These are phyloP conservation scores for Pantala flavescens DNA, from an alignment of 1,140 invertebrate genomes.

Conservation along the genomic window DNA sequence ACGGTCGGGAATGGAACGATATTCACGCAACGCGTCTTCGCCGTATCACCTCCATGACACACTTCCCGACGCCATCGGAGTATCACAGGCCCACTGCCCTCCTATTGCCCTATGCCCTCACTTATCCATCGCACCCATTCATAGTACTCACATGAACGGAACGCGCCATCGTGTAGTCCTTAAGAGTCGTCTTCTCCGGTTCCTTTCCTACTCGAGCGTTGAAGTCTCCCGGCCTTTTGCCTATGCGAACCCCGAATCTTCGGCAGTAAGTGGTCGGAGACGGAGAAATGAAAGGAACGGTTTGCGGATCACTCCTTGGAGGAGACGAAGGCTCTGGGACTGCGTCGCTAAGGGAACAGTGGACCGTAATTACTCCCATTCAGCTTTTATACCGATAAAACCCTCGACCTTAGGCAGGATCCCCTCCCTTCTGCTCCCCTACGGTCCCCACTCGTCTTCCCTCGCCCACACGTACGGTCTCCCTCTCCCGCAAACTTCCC, in stretches of 20 bases:
- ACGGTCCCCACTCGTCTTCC: background rate
- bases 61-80: no score
- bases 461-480: background rate
- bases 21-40: no score
- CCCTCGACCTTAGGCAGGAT: background rate
- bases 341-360: background rate
- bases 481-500: background rate
- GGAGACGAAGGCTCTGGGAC: background rate
- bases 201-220: background rate
- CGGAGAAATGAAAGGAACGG: background rate
- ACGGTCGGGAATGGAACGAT: no score
- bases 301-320: background rate
- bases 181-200: background rate
- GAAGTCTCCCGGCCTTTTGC: background rate
- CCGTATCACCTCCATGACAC: no score
- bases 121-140: background rate
- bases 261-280: background rate
- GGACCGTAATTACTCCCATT: constrained; percentile 4
- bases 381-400: constrained; percentile 10
- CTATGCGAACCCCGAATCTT: background rate
- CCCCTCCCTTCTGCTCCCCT: background rate
- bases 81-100: background rate
- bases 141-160: background rate
- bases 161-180: background rate
- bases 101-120: background rate